Conservation (phyloP, 2,113 vertebrate species). For the Martes martes region DNA sequence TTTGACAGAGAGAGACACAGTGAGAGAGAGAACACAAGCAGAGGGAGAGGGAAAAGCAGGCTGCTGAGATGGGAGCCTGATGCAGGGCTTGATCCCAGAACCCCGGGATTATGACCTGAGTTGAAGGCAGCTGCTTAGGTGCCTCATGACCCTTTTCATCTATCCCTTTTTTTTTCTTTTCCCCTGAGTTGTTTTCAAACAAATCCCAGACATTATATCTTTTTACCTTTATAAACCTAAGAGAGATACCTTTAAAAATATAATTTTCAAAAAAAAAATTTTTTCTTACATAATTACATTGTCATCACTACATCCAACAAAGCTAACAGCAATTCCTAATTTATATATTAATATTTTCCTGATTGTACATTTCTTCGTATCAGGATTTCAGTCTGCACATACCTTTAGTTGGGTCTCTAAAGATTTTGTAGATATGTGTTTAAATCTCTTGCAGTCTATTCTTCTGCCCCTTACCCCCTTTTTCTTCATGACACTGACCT, state of each 20-base stretch:
- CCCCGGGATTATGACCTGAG: background rate
- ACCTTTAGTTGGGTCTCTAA: background rate
- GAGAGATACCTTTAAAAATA: background rate
- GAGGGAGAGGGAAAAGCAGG: background rate
- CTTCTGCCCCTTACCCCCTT: background rate
- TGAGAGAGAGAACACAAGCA: background rate
- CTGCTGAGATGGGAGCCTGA: background rate
- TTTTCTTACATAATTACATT: background rate
- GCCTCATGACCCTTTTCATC: no score
- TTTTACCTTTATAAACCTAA: background rate
- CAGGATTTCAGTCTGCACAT: background rate
- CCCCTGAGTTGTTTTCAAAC: no score
- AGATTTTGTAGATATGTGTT: background rate
- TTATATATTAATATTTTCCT: background rate
- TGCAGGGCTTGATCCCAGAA: accelerated
- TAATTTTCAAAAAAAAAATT: background rate
- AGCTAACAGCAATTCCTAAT: background rate
- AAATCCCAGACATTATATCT: background rate
- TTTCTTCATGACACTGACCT: background rate
- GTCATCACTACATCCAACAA: background rate
- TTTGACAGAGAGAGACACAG: background rate
- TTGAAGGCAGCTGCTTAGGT: background rate
- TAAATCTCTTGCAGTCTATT: background rate
- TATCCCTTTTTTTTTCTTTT: no score
- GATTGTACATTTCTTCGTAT: background rate